Base-by-base conservation (phyloP, 2,888 invertebrate species). In the Helobdella robusta region DNA sequence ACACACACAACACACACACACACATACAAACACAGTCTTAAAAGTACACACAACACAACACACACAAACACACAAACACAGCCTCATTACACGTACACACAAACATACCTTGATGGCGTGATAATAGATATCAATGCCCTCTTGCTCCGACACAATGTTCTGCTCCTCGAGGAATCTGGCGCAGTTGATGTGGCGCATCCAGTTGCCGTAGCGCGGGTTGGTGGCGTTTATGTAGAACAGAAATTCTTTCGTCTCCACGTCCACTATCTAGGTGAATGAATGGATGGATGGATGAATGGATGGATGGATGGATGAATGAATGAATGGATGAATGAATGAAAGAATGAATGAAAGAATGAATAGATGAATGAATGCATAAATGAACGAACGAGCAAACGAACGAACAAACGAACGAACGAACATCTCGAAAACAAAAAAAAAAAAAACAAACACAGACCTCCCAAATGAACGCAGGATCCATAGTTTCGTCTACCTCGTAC, bases 131-230 rank as follows among this genome's bases (percentile, higher is more conserved):
- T 77, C 73, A 11, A 69, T 69, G 3, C 73, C 76, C 36, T 75
- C 73, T 69, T 78, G 78, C 11, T 73, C 72, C 4, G 76, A 76
- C n/a, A 77, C 72, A 23, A 78, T 73, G 59, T 77, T 78, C 70
- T 77, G 77, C 65, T 77, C 77, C 69, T 77, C 76, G 66, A 74
- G 73, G 70, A 71, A 76, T 2, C 77, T 70, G 0, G 76, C 77
- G 72, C 75, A 75, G 69, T 76, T 75, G 15, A 77, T 76, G 68
- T 76, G 74, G 61, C 77, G 70, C 75, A 77, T 75, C 77, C 78
- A 78, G 73, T 76, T 76, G 50, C 75, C 74, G 36, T 71, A 64
- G 30, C 66, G 67, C 5, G 74, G 72, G 62, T 74, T 70, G 15
- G 75, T 74, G 44, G 76, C 76, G 71, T 77, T 74, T 2, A 77